Conservation (phyloP, 92 coral and sea anemone species). For the Meandrina meandrites region DNA sequence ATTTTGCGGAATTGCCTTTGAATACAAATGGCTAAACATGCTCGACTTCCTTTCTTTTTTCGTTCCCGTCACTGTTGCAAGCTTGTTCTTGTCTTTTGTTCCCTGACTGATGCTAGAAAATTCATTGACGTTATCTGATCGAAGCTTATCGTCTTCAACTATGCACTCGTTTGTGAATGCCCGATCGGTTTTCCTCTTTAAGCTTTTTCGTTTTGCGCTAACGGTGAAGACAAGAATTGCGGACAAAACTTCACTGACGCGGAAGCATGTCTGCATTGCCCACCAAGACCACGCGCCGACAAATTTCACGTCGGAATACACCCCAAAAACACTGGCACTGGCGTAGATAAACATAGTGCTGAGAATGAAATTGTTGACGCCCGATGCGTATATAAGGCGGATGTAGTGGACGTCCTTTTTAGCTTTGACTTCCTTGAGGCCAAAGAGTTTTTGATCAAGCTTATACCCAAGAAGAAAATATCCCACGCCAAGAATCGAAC, state of each 20-base stretch:
- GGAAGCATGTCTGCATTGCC: slow-evolving; percentile 33
- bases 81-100: background rate
- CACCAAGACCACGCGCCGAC: slow-evolving; percentile 56
- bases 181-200: background rate
- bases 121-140: background rate
- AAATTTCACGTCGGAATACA: slow-evolving; percentile 28
- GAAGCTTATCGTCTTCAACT: background rate
- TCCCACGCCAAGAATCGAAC: slow-evolving; percentile 42
- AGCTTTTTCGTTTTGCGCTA: slow-evolving; percentile 40
- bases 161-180: background rate
- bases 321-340: slow-evolving; percentile 42
- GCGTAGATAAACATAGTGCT: slow-evolving; percentile 32
- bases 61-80: background rate
- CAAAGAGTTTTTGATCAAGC: slow-evolving; percentile 39
- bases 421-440: slow-evolving; percentile 23
- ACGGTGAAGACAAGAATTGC: slow-evolving; percentile 43
- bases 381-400: slow-evolving; percentile 47
- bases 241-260: slow-evolving; percentile 35
- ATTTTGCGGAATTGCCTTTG: background rate
- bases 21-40: slow-evolving; percentile 31
- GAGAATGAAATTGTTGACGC: slow-evolving; percentile 31
- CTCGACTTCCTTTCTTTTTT: slow-evolving; percentile 21
- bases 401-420: slow-evolving; percentile 37
- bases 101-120: background rate
- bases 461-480: slow-evolving; percentile 29